Evolutionary conservation across 2,113 vertebrate genomes (phyloP), one percentile per base, ranked within the genome.

Genomic region (Actinemys pallida): DNA sequence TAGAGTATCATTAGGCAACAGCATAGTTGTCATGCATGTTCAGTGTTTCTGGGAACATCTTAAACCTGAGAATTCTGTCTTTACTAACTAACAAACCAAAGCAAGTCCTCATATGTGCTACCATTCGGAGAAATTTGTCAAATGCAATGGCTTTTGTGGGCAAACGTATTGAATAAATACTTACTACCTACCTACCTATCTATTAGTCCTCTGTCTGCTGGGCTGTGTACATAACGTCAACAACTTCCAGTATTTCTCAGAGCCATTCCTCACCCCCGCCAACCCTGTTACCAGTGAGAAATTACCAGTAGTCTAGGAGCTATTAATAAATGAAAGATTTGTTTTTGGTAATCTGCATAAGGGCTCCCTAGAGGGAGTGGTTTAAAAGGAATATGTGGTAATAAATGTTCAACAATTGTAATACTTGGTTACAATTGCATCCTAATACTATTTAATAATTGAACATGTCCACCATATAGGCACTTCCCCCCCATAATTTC

Each of bases 11-110:
- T 27, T 57, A 29, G 78, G 54, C n/a, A 75, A 90, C 50, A 95
- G 57, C 47, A 29, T 83, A 95, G 94, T 93, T 93, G 94, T 89
- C 89, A 54, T 81, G 75, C 94, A 94, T 95, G 93, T 81, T 79
- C 90, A 75, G 56, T 56, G 20, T 93, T 88, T 91, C 90, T 3
- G 2, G 96, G 89, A 79, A 88, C 1, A 76, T 65, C 83, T 83
- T 95, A 94, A 95, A 94, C 91, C 95, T 89, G 90, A 95, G 81
- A 86, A 87, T 81, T 39, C 75, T 90, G 65, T 84, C 35, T 94
- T 75, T 81, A 47, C 75, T 78, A 11, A 12, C 25, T 47, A 90
- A 39, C 92, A 95, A 95, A 92, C 90, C 65, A 81, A 83, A 94
- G 50, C 83, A 50, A 88, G 83, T 92, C 65, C 89, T 87, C 93